phyloP scores from a whole-genome alignment of 2,113 vertebrate species.

The Anser brachyrhynchus region DNA sequence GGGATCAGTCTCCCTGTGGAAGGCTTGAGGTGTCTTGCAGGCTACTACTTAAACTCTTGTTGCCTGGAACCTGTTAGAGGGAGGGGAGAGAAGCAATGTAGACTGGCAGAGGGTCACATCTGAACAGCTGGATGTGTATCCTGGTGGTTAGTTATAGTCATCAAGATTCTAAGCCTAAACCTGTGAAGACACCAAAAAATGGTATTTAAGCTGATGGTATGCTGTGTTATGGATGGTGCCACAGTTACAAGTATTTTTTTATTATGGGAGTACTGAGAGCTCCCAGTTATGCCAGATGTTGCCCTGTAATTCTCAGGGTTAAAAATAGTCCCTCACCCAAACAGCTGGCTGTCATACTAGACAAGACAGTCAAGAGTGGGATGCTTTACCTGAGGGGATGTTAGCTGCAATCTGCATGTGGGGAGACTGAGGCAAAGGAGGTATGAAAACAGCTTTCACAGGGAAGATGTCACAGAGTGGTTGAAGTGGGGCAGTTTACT shows the following conservation, averaged over 20 bases:
- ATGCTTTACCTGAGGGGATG: not conserved
- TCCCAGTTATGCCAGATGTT: not conserved
- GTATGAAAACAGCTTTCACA: not conserved
- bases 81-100: not conserved
- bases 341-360: not conserved
- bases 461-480: not conserved
- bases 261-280: not conserved
- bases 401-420: not conserved
- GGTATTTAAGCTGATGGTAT: not conserved
- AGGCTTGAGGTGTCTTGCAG: not conserved
- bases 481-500: accelerated
- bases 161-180: not conserved
- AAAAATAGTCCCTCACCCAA: not conserved
- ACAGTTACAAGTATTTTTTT: not conserved
- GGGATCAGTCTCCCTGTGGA: not conserved
- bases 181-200: not conserved
- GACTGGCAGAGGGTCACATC: not conserved
- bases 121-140: not conserved
- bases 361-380: not conserved
- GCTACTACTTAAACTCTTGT: not conserved
- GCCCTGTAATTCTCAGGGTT: not conserved
- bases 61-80: not conserved
- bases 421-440: not conserved
- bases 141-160: not conserved
- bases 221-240: not conserved